These are phyloP conservation scores for Corydoras maculifer DNA, from an alignment of 2,113 vertebrate genomes.

Conservation along the genomic window DNA sequence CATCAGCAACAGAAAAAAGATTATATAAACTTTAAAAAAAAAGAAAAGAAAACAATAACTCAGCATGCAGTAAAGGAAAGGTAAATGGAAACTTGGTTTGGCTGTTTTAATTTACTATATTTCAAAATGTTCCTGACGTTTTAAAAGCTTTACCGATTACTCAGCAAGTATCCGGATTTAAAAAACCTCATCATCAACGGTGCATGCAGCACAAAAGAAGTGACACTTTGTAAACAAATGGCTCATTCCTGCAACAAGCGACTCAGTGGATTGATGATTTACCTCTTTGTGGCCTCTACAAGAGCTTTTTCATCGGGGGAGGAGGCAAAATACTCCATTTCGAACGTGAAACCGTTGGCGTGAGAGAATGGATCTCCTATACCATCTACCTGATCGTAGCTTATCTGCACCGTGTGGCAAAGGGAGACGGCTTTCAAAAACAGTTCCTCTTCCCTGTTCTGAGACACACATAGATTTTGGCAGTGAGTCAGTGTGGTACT, in stretches of 20 bases:
- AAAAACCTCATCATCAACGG: too few species aligned
- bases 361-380: conserved; percentile 69
- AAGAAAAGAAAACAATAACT: not conserved
- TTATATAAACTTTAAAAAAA: not conserved
- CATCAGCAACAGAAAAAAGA: not conserved
- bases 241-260: too few species aligned
- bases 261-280: conserved; percentile 12
- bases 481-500: too few species aligned
- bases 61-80: too few species aligned
- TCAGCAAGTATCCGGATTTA: too few species aligned
- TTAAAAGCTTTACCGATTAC: too few species aligned
- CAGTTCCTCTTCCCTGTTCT: conserved; percentile 80
- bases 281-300: conserved; percentile 93
- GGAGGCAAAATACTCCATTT: conserved; percentile 91
- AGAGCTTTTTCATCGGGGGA: conserved; percentile 96
- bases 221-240: too few species aligned
- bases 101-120: too few species aligned
- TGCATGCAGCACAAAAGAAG: too few species aligned
- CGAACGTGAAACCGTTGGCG: conserved; percentile 64
- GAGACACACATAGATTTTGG: not conserved
- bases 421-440: conserved; percentile 93
- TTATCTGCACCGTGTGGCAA: conserved; percentile 96
- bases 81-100: too few species aligned
- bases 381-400: conserved; percentile 75
- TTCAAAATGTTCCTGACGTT: too few species aligned